Conservation (phyloP, 2,888 invertebrate species). For the Amphipyra berbera region DNA sequence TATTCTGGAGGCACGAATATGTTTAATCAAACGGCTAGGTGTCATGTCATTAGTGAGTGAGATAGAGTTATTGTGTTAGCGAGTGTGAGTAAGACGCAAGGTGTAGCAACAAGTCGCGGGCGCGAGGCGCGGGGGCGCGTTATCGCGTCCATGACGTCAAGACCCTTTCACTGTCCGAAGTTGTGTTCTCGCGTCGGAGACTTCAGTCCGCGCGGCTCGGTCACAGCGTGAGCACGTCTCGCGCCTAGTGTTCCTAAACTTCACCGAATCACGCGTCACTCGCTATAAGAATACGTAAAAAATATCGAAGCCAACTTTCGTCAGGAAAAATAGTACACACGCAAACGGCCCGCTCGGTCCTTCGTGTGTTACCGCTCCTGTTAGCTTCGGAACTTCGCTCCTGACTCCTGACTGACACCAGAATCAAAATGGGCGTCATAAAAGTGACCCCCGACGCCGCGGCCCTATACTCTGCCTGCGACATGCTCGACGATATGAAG, state of each 20-base stretch:
- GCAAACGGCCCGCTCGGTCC: constrained; percentile 79
- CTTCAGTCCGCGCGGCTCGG: constrained; percentile 88
- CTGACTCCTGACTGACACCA: constrained; percentile 32
- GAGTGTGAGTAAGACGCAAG: constrained; percentile 68
- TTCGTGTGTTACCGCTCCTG: constrained; percentile 72
- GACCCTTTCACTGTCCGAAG: constrained; percentile 87
- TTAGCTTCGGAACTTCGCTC: constrained; percentile 40
- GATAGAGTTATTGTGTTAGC: constrained; percentile 70
- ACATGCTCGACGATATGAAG: constrained; percentile 88
- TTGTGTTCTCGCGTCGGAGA: constrained; percentile 61
- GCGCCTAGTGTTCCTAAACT: constrained; percentile 81
- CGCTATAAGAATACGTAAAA: constrained; percentile 64
- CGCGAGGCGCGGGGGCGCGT: constrained; percentile 74
- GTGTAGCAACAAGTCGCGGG: constrained; percentile 85
- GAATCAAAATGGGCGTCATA: constrained; percentile 82
- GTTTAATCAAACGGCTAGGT: constrained; percentile 71
- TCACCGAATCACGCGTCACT: constrained; percentile 78
- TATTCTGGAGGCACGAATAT: constrained; percentile 67
- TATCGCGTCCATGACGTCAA: constrained; percentile 90
- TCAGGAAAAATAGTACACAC: constrained; percentile 70
- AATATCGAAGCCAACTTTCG: constrained; percentile 66
- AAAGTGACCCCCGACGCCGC: constrained; percentile 85
- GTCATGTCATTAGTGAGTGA: constrained; percentile 77
- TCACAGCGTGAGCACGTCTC: constrained; percentile 85
- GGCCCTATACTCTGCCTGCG: constrained; percentile 84